phyloP scores from a whole-genome alignment of 2,797 vertebrate species.

The Ctenopoma multispine region DNA sequence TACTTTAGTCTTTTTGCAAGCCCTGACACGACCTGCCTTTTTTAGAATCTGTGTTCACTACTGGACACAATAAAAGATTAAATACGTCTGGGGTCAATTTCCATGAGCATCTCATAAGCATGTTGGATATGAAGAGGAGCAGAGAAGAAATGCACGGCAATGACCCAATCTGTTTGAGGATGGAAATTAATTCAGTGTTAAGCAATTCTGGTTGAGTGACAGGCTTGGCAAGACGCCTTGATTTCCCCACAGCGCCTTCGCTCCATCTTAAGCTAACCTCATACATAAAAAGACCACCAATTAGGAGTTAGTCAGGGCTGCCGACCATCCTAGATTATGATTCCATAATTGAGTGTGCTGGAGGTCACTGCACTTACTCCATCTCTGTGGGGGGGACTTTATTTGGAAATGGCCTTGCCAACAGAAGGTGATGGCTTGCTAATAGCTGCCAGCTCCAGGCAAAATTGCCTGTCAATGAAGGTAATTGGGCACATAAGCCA shows the following conservation, averaged over 20 bases:
- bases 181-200: constrained; percentile 71
- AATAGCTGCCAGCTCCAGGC: constrained; percentile 73
- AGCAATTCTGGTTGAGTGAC: constrained; percentile 70
- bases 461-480: constrained; percentile 79
- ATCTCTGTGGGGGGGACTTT: constrained; percentile 45
- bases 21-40: background rate
- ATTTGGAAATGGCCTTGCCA: constrained; percentile 64
- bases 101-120: background rate
- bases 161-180: constrained; percentile 56
- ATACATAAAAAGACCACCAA: constrained; percentile 75
- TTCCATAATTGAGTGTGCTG: constrained; percentile 76
- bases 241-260: constrained; percentile 60
- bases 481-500: constrained; percentile 75
- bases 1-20: background rate
- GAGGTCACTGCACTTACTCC: constrained; percentile 66
- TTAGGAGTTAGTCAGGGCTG: constrained; percentile 69
- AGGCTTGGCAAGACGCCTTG: constrained; percentile 58
- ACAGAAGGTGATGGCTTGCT: constrained; percentile 73
- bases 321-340: constrained; percentile 69
- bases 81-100: constrained; percentile 12
- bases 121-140: constrained; percentile 13
- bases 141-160: constrained; percentile 35
- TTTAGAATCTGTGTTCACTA: background rate
- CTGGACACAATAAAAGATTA: background rate
- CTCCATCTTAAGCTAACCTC: constrained; percentile 67